Percentiles rank a stretch among this genome's conserved stretches.
Conservation (phyloP, 1,140 invertebrate species). For the Neotoxoptera formosana region DNA sequence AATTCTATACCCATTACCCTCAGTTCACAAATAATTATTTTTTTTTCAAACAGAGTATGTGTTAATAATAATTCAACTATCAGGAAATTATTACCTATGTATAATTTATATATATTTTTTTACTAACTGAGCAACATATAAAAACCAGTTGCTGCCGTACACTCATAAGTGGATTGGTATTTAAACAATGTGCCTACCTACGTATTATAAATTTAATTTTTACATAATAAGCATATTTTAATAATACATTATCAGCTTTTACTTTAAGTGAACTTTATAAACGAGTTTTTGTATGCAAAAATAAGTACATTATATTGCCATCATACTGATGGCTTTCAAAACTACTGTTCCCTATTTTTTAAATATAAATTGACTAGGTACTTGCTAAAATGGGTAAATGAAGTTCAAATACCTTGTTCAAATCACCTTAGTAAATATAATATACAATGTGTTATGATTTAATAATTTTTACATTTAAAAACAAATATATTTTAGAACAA, state of each 20-base stretch:
- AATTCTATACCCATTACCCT: neutral
- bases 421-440: neutral
- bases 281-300: neutral
- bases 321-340: neutral
- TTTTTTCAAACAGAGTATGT: neutral
- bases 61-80: neutral
- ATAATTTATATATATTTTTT: neutral
- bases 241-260: neutral
- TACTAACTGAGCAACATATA: neutral
- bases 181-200: neutral
- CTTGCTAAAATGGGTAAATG: neutral
- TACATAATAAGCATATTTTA: constrained; percentile 1
- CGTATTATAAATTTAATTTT: neutral
- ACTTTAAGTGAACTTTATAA: constrained; percentile 24
- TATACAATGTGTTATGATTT: neutral
- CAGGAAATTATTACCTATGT: neutral
- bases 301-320: neutral
- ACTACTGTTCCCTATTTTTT: neutral
- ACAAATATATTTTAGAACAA: neutral
- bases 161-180: neutral
- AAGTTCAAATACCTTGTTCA: neutral
- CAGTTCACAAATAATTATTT: no score
- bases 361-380: neutral
- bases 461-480: neutral
- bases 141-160: neutral